phyloP scores from a whole-genome alignment of 2,113 vertebrate species.

The Engystomops pustulosus region DNA sequence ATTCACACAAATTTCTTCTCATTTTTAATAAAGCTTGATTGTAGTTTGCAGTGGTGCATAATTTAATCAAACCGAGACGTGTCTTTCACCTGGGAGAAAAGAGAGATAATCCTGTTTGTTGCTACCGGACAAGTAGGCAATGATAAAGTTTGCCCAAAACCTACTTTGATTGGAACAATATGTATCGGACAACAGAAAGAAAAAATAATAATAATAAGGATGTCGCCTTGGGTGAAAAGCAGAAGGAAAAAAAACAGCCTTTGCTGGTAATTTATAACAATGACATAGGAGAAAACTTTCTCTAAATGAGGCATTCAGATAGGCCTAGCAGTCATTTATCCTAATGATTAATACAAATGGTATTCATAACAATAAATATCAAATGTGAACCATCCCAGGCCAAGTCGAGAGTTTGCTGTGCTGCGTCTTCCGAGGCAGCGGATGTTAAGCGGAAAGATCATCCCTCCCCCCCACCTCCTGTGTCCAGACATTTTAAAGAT shows the following conservation, averaged over 20 bases:
- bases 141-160: slow-evolving; percentile 78
- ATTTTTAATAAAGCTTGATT: slow-evolving; percentile 99
- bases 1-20: slow-evolving; percentile 94
- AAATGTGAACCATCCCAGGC: slow-evolving; percentile 76
- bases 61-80: slow-evolving; percentile 94
- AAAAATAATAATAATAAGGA: slow-evolving; percentile 74
- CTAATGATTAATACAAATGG: slow-evolving; percentile 99
- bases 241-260: slow-evolving; percentile 70
- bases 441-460: slow-evolving; percentile 63
- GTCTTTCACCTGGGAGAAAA: slow-evolving; percentile 76
- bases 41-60: slow-evolving; percentile 99
- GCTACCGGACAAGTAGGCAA: slow-evolving; percentile 72
- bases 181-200: slow-evolving; percentile 80
- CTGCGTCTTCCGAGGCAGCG: slow-evolving; percentile 63
- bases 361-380: slow-evolving; percentile 99
- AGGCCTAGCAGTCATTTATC: slow-evolving; percentile 99
- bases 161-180: slow-evolving; percentile 78
- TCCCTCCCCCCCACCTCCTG: slow-evolving; percentile 59
- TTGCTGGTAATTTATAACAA: slow-evolving; percentile 98
- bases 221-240: slow-evolving; percentile 90
- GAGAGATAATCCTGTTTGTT: slow-evolving; percentile 63
- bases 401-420: slow-evolving; percentile 67
- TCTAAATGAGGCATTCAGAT: slow-evolving; percentile 99
- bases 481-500: slow-evolving; percentile 71
- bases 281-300: slow-evolving; percentile 98